Percentiles rank a stretch among this genome's conserved stretches.
Evolutionary conservation across 1,140 invertebrate genomes (phyloP).

Genomic region (Drosophila micromelanica): DNA sequence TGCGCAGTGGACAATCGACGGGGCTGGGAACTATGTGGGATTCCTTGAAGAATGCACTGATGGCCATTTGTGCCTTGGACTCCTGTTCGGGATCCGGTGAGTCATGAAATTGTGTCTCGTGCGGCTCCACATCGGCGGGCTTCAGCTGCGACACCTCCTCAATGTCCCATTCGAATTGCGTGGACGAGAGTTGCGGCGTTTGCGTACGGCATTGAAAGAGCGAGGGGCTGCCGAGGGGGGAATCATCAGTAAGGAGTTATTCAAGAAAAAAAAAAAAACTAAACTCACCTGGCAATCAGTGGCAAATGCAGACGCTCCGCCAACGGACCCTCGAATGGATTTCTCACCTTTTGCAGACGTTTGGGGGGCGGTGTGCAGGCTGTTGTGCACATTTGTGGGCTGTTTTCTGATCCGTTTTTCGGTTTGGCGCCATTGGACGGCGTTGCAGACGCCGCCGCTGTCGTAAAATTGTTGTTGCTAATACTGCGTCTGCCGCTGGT

Average conservation of each 20-base stretch:
- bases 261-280: neutral
- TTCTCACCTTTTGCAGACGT: slow-evolving; percentile 70
- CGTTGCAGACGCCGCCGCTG: slow-evolving; percentile 46
- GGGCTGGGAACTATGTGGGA: slow-evolving; percentile 86
- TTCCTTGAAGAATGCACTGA: slow-evolving; percentile 85
- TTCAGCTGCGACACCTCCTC: slow-evolving; percentile 85
- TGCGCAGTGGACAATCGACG: slow-evolving; percentile 75
- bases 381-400: slow-evolving; percentile 53
- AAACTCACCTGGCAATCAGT: slow-evolving; percentile 76
- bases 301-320: slow-evolving; percentile 79
- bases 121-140: slow-evolving; percentile 86
- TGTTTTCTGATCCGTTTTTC: slow-evolving; percentile 39
- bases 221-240: slow-evolving; percentile 64
- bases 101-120: slow-evolving; percentile 85
- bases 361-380: slow-evolving; percentile 80
- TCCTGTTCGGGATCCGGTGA: slow-evolving; percentile 85
- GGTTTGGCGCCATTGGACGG: slow-evolving; percentile 70
- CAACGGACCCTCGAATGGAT: slow-evolving; percentile 77
- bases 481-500: slow-evolving; percentile 37
- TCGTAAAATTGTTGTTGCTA: slow-evolving; percentile 21
- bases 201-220: slow-evolving; percentile 66
- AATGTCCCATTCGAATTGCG: slow-evolving; percentile 85
- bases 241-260: neutral
- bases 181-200: slow-evolving; percentile 84
- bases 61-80: slow-evolving; percentile 85